A percentile compares a stretch with the other conserved stretches of the same genome.
Conservation (phyloP, 2,797 vertebrate species). For the Simalia tracyae region DNA sequence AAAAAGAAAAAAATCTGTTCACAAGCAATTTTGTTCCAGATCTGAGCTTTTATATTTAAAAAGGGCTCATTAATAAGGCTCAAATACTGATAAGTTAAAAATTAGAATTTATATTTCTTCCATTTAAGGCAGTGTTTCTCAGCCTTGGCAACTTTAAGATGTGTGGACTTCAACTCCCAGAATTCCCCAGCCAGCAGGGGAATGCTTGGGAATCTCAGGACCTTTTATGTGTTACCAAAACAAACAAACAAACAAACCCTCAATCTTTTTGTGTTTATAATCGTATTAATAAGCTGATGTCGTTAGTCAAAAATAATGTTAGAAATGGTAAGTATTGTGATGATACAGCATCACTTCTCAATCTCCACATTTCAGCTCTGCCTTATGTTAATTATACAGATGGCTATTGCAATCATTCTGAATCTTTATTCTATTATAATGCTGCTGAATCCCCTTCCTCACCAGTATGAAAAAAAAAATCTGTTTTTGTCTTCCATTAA, state of each 20-base stretch:
- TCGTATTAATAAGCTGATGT: not conserved
- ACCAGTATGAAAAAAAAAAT: not conserved
- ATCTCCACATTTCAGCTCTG: not conserved
- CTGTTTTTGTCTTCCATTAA: rapidly evolving
- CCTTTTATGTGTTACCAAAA: not conserved
- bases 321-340: not conserved
- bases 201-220: not conserved
- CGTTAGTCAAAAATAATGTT: not conserved
- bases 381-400: not conserved
- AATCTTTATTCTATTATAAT: not conserved
- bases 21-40: not conserved
- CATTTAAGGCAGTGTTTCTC: not conserved
- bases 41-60: not conserved
- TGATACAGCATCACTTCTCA: not conserved
- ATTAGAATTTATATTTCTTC: not conserved
- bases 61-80: not conserved
- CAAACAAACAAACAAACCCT: too few relatives aligned
- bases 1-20: not conserved
- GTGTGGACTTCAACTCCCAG: too few relatives aligned
- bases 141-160: too few relatives aligned
- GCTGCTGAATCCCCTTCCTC: not conserved
- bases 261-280: not conserved
- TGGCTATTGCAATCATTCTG: not conserved
- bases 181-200: too few relatives aligned
- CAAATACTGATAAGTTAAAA: not conserved